Evolutionary conservation across 1,140 invertebrate genomes (phyloP).

Genomic region (Yoshiicerus persimilis): DNA sequence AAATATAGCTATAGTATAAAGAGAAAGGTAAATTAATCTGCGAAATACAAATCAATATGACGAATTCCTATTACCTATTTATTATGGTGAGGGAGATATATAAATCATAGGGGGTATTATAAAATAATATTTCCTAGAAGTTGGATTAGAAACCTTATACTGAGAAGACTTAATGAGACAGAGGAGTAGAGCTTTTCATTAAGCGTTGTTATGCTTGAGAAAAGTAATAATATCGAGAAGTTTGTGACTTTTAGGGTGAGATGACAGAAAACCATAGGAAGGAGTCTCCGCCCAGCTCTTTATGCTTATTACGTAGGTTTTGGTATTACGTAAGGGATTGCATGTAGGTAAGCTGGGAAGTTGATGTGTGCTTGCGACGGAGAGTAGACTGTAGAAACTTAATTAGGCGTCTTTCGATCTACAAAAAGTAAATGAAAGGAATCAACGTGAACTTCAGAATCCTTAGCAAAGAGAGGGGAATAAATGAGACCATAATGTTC

Average conservation of each 20-base stretch:
- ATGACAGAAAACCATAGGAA: background rate
- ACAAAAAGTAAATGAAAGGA: background rate
- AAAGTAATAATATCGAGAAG: background rate
- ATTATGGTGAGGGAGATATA: no score
- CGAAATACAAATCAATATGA: no score
- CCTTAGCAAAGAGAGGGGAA: background rate
- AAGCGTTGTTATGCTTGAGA: background rate
- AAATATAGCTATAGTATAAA: no score
- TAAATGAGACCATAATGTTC: background rate
- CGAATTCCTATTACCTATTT: no score
- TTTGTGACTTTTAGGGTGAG: background rate
- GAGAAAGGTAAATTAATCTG: no score
- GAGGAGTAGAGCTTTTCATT: background rate
- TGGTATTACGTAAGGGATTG: background rate
- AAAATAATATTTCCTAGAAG: no score
- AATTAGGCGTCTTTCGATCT: background rate
- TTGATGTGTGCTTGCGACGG: background rate
- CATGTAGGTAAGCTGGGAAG: background rate
- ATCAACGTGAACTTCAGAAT: background rate
- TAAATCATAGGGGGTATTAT: no score
- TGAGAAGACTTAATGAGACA: background rate
- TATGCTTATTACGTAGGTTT: constrained; percentile 20
- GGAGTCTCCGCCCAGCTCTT: background rate
- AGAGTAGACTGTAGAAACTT: background rate
- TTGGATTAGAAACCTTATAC: background rate